Evolutionary conservation across 2,888 invertebrate species (phyloP).

Genomic region (Calameuta filiformis): DNA sequence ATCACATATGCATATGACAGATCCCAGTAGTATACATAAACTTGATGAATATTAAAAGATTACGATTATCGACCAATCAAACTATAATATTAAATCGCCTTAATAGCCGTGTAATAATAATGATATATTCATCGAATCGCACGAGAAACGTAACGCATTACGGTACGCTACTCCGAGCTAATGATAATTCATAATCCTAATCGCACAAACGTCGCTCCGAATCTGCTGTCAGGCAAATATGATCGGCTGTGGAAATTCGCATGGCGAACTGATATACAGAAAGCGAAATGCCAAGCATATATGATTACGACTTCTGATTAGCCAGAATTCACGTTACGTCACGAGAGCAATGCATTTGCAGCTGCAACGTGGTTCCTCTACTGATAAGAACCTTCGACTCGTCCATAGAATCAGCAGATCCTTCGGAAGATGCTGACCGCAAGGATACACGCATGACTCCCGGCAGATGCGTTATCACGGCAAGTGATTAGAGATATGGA

Average conservation of each 20-base stretch:
- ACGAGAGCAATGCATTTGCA: conserved; percentile 13
- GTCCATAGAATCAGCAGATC: not conserved
- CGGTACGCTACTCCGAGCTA: not conserved
- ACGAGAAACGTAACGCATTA: not conserved
- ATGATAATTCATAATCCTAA: not conserved
- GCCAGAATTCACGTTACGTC: conserved; percentile 16
- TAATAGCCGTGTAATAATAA: not conserved
- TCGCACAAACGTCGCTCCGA: not conserved
- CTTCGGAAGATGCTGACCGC: not conserved
- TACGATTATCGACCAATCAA: not conserved
- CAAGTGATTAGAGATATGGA: not conserved
- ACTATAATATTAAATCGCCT: not conserved
- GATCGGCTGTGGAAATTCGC: conserved; percentile 23
- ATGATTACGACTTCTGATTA: conserved; percentile 34
- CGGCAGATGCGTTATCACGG: not conserved
- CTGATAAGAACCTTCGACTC: not conserved
- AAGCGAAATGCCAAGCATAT: conserved; percentile 31
- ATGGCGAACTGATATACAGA: conserved; percentile 29
- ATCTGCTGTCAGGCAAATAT: not conserved
- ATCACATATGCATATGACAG: not conserved
- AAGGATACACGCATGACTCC: not conserved
- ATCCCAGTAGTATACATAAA: not conserved
- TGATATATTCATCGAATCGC: not conserved
- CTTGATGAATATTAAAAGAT: not conserved
- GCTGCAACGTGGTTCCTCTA: not conserved